Base-by-base conservation (phyloP, 2,113 vertebrate genomes). In the Prinia subflava region DNA sequence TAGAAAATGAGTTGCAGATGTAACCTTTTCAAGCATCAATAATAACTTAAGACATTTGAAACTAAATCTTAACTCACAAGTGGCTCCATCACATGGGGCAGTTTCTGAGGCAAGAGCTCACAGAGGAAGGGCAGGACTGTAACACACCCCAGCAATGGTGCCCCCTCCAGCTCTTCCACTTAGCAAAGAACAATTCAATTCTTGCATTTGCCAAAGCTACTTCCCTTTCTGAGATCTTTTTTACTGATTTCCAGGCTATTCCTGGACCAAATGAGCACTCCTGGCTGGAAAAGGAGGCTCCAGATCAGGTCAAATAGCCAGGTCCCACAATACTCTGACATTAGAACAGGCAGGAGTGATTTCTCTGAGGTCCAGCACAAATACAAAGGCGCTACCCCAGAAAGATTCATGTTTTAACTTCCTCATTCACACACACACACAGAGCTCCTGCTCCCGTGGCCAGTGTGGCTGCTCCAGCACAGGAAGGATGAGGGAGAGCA, bases 1-100 rank as follows among this genome's bases (percentile, higher is more conserved):
- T 53, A 82, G 92, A 88, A 97, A 97, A 97, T 79, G 92, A 96
- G 87, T 96, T 96, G 78, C 96, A 97, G 96, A 96, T 94, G 95
- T 95, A 96, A 97, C 95, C 96, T 97, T 96, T 94, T 91, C 87
- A 88, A 81, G 89, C 92, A 95, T 96, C 95, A 80, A 79, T 96
- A 94, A 95, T 79, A 95, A 96, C 93, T 96, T 83, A 49, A 96
- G 93, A 90, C 88, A 50, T 87, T 75, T 69, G 86, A 96, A 75
- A 77, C 69, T 70, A 79, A 73, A 73, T 78, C 77, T 95, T 91
- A 96, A 83, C 87, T 91, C 92, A 56, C 25, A 27, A 96, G 86
- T 39, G 88, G 62, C 95, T 96, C 37, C 86, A 87, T 71, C 79
- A 46, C 76, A 81, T 13, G 1, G 76, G 87, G 89, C 8, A 80